Conservation (phyloP, 2,888 invertebrate species). For the Epistrophe grossulariae region DNA sequence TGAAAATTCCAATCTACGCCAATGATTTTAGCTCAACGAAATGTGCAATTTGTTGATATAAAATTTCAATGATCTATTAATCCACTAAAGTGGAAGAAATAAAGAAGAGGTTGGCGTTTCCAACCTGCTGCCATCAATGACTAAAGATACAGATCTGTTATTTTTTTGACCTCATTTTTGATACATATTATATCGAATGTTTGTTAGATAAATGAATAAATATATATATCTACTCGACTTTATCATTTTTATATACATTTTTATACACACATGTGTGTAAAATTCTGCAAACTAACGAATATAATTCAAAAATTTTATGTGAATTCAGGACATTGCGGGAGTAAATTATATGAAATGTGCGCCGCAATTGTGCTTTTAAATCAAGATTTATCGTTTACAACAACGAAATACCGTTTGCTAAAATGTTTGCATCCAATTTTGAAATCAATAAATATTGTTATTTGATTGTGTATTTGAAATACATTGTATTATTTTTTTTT, state of each 20-base stretch:
- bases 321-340: constrained; percentile 30
- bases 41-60: constrained; percentile 65
- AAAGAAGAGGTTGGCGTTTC: constrained; percentile 36
- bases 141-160: constrained; percentile 14
- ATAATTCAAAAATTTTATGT: constrained; percentile 29
- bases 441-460: constrained; percentile 27
- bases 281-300: background rate
- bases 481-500: background rate
- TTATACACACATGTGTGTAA: background rate
- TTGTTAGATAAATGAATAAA: constrained; percentile 35
- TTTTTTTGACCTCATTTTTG: constrained; percentile 33
- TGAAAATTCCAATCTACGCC: background rate
- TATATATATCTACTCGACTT: background rate
- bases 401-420: background rate
- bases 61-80: constrained; percentile 68
- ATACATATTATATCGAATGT: constrained; percentile 1
- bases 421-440: constrained; percentile 1
- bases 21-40: constrained; percentile 43
- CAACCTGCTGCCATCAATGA: constrained; percentile 21
- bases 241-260: background rate
- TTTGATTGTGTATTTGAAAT: constrained; percentile 19
- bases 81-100: constrained; percentile 59
- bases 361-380: constrained; percentile 8
- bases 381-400: constrained; percentile 29
- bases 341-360: constrained; percentile 13